phyloP scores from a whole-genome alignment of 2,888 invertebrate species.

The Drosophila anceps region DNA sequence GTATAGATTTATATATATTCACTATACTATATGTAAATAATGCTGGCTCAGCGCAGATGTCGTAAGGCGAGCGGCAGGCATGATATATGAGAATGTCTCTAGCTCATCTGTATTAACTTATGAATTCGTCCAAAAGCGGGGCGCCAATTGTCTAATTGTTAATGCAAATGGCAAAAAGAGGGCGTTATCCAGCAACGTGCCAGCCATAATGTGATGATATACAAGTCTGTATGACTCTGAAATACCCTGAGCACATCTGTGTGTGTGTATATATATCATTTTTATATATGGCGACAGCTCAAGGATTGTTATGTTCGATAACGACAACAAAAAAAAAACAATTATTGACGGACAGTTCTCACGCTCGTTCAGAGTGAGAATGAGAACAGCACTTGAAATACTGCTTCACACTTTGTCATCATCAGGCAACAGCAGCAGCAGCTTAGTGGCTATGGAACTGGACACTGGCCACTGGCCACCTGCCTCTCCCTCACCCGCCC shows the following conservation, averaged over 20 bases:
- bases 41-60: constrained; percentile 43
- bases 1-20: constrained; percentile 11
- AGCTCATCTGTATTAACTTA: constrained; percentile 37
- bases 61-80: constrained; percentile 40
- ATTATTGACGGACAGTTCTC: constrained; percentile 80
- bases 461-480: constrained; percentile 21
- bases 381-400: constrained; percentile 66
- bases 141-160: constrained; percentile 63
- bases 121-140: constrained; percentile 28
- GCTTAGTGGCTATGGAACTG: constrained; percentile 54
- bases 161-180: constrained; percentile 74
- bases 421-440: constrained; percentile 61
- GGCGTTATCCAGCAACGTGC: constrained; percentile 72
- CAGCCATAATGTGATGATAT: constrained; percentile 47
- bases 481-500: neutral
- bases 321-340: constrained; percentile 37
- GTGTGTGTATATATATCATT: constrained; percentile 14
- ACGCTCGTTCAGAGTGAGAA: constrained; percentile 52
- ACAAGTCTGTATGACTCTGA: neutral
- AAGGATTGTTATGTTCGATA: constrained; percentile 77
- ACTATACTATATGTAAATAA: constrained; percentile 14
- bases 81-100: constrained; percentile 42
- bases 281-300: constrained; percentile 58
- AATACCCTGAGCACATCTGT: constrained; percentile 29
- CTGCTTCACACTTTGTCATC: constrained; percentile 78